Evolutionary conservation across 2,888 invertebrate species (phyloP).

Genomic region (Erebia epiphron): DNA sequence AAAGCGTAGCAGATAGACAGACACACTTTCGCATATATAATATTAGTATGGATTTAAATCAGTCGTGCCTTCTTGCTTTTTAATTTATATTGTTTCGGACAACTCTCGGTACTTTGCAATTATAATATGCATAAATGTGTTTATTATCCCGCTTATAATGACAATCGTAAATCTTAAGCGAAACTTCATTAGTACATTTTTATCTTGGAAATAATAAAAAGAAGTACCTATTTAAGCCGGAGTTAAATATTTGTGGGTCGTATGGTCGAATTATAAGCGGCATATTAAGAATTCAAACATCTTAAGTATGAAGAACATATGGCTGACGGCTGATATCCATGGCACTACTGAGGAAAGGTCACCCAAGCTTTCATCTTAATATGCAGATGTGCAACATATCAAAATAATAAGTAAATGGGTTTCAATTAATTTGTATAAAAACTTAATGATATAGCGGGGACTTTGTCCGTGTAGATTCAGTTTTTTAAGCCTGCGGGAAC

Average conservation of each 20-base stretch:
- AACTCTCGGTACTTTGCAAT: background rate
- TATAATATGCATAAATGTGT: slow-evolving; percentile 20
- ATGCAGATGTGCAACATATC: background rate
- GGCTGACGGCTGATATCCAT: slow-evolving; percentile 13
- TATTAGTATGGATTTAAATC: background rate
- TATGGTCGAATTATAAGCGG: slow-evolving; percentile 6
- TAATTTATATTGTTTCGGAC: slow-evolving; percentile 2
- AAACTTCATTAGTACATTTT: slow-evolving; percentile 18
- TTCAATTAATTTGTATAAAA: no score
- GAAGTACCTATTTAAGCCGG: slow-evolving; percentile 11
- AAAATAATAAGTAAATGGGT: background rate
- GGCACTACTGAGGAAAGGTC: slow-evolving; percentile 13
- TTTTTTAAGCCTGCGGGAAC: no score
- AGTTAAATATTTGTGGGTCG: slow-evolving; percentile 22
- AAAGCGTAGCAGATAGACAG: background rate
- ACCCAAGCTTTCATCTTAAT: slow-evolving; percentile 6
- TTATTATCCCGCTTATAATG: slow-evolving; percentile 27
- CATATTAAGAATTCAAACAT: slow-evolving; percentile 22
- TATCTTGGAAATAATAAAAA: slow-evolving; percentile 31
- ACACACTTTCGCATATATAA: background rate
- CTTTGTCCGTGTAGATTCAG: no score
- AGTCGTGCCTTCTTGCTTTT: background rate
- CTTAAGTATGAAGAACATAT: slow-evolving; percentile 22
- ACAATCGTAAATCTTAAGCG: slow-evolving; percentile 28
- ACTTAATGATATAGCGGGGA: no score